Base-by-base conservation (phyloP, 2,888 invertebrate genomes). In the Hartigia nigra region DNA sequence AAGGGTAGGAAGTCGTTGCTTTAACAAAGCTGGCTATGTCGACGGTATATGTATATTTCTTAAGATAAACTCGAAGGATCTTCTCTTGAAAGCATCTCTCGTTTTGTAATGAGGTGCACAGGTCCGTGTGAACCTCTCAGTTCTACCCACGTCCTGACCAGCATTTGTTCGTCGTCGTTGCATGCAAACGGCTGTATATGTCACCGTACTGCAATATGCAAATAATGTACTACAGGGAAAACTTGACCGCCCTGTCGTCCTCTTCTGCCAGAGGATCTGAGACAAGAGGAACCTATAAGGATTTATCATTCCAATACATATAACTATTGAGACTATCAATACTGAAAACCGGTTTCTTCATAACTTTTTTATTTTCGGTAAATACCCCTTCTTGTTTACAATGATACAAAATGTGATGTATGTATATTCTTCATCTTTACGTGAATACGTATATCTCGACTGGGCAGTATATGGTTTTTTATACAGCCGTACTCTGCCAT, bases 101-200 rank as follows among this genome's bases (percentile, higher is more conserved):
- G 84, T 74, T 85, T 87, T 87, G 81, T 83, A 84, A 86, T 86
- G 84, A 87, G 81, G 74, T 78, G 82, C 83, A 86, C 81, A 82
- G 82, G 82, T 82, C 80, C 82, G 23, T 76, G 78, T 82, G 77
- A 81, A 82, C 83, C 80, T 83, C 77, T 77, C 74, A 76, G 75
- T 78, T 81, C 84, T 86, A 80, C 55, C 55, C 55, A 55, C 55
- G 55, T 55, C 23, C 55, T 55, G 23, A 83, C 86, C 85, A 81
- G 82, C 85, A 84, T 85, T 85, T 85, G 83, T 83, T 86, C 85
- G 85, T 84, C 86, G 85, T 85, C 85, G 83, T 83, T 81, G 81
- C 80, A 86, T 84, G 85, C 86, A 85, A 86, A 80, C 84, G 81
- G 74, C 76, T 81, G 81, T 81, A 84, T 82, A 80, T 76, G 83